Evolutionary conservation across 2,797 vertebrate species (phyloP).

Genomic region (Gadopsis marmoratus): DNA sequence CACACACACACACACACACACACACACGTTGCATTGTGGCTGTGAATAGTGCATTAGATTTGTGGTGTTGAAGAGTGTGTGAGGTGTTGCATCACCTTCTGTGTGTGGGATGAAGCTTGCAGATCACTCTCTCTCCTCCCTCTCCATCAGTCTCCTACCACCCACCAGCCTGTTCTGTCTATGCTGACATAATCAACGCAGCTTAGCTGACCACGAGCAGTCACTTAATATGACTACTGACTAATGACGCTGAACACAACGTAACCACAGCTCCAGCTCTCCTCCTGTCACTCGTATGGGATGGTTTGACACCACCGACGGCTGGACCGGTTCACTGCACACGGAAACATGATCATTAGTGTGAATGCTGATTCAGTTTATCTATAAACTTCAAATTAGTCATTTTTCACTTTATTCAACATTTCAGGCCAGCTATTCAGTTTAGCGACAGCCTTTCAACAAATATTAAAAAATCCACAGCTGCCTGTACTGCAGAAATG

Average conservation of each 20-base stretch:
- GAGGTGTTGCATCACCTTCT: constrained; percentile 78
- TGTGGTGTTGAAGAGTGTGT: constrained; percentile 56
- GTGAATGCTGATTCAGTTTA: neutral
- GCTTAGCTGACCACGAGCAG: constrained; percentile 59
- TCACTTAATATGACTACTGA: constrained; percentile 54
- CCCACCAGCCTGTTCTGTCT: constrained; percentile 61
- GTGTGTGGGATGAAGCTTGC: constrained; percentile 78
- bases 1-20: neutral
- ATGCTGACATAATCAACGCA: constrained; percentile 61
- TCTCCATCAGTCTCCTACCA: constrained; percentile 53
- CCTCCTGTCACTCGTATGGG: constrained; percentile 18
- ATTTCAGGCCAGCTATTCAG: no score
- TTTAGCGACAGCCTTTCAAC: no score
- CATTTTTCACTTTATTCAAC: no score
- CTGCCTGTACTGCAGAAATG: no score
- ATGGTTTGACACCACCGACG: constrained; percentile 14
- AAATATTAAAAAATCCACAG: no score
- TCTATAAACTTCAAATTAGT: no score
- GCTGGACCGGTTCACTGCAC: constrained; percentile 9
- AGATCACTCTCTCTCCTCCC: constrained; percentile 48
- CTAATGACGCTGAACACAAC: constrained; percentile 53
- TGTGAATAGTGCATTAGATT: constrained; percentile 49
- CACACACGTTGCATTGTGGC: constrained; percentile 18
- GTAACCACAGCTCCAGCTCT: constrained; percentile 33
- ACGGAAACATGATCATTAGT: constrained; percentile 6